phyloP scores from a whole-genome alignment of 1,140 invertebrate genomes.

The Cephus cinctus region DNA sequence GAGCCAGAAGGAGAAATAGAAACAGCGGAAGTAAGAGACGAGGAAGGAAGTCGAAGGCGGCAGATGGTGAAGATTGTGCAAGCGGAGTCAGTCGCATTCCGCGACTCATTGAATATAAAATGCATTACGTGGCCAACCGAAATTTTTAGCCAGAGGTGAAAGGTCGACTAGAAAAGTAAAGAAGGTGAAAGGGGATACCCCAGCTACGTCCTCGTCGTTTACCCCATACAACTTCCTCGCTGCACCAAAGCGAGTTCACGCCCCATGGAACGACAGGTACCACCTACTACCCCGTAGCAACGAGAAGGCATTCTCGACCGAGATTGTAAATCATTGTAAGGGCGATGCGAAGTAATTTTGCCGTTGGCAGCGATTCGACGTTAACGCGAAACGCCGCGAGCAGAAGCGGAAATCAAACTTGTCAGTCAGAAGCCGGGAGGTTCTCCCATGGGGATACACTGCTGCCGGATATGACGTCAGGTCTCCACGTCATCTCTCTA shows the following conservation, averaged over 20 bases:
- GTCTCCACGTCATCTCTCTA: not conserved
- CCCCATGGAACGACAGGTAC: no score
- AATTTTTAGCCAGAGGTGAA: not conserved
- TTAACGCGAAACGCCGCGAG: constrained; percentile 10
- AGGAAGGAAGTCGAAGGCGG: no score
- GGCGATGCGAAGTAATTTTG: constrained; percentile 4
- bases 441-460: not conserved
- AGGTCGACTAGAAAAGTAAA: not conserved
- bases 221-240: not conserved
- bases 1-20: not conserved
- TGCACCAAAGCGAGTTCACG: not conserved
- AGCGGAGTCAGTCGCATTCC: no score
- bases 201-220: not conserved
- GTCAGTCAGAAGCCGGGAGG: constrained; percentile 17
- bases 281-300: not conserved
- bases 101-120: constrained; percentile 8
- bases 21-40: not conserved
- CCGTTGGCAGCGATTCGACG: not conserved
- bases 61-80: not conserved
- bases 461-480: not conserved
- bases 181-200: no score
- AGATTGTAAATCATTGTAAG: not conserved
- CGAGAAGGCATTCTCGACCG: not conserved
- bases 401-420: constrained; percentile 29
- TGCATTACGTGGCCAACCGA: constrained; percentile 2